A percentile compares a stretch with the other conserved stretches of the same genome.
Evolutionary conservation across 2,888 invertebrate genomes (phyloP).

Genomic region (Cryptops parisi): DNA sequence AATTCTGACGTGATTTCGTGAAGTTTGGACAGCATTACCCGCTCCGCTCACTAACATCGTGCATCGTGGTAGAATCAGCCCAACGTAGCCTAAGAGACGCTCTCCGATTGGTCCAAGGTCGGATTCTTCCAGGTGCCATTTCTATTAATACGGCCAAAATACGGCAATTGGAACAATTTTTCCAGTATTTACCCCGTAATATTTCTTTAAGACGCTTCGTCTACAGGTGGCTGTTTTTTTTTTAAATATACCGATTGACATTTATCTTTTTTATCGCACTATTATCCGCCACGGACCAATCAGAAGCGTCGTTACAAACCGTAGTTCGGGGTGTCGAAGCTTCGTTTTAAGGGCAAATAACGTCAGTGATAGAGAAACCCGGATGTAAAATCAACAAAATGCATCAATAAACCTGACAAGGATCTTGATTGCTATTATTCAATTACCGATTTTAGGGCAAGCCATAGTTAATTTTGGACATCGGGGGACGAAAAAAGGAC

Average conservation of each 20-base stretch:
- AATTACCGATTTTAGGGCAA: too few species aligned
- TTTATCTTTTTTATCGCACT: too few species aligned
- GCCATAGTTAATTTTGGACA: too few species aligned
- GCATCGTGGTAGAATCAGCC: slow-evolving; percentile 3
- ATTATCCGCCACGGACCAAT: neutral
- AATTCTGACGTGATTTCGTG: slow-evolving; percentile 8
- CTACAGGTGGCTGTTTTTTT: too few species aligned
- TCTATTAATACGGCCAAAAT: neutral
- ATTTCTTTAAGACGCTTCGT: too few species aligned
- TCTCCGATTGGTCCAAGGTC: neutral
- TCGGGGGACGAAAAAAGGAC: too few species aligned
- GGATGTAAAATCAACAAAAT: neutral
- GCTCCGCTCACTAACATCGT: slow-evolving; percentile 13
- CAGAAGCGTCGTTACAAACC: neutral
- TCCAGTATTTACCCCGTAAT: too few species aligned
- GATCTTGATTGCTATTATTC: too few species aligned
- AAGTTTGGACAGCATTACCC: slow-evolving; percentile 12
- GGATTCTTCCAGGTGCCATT: neutral
- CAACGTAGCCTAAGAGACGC: neutral
- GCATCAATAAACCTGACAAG: neutral
- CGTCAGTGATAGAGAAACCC: neutral
- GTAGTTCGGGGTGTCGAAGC: neutral
- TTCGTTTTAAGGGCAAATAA: neutral
- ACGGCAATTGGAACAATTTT: too few species aligned
- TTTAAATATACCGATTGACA: too few species aligned